These are phyloP conservation scores for Geodia barretti DNA, from an alignment of 37 sponge, comb jelly and placozoan species.

Conservation along the genomic window DNA sequence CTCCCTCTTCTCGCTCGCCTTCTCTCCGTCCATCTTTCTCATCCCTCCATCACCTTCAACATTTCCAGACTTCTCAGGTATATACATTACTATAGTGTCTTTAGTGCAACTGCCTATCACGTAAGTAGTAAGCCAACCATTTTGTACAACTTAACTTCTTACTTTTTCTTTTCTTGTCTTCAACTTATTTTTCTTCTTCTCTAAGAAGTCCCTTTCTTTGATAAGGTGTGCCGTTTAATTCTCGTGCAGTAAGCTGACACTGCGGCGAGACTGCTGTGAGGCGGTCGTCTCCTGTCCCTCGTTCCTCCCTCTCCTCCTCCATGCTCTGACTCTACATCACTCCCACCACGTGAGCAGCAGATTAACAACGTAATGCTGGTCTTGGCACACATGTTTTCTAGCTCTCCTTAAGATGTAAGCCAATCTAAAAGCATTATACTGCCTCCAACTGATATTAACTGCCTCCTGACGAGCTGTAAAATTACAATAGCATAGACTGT, in stretches of 20 bases:
- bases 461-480: neutral
- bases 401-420: too few species aligned
- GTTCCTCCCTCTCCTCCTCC: constrained; percentile 37
- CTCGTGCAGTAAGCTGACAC: constrained; percentile 70
- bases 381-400: too few species aligned
- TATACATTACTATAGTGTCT: too few species aligned
- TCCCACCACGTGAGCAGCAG: constrained; percentile 21
- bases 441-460: too few species aligned
- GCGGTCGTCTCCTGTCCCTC: constrained; percentile 25
- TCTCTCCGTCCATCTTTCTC: constrained; percentile 18
- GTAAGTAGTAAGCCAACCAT: neutral
- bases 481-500: neutral
- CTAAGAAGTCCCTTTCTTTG: too few species aligned
- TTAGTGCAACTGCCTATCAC: neutral
- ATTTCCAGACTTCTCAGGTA: constrained; percentile 71
- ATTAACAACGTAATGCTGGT: too few species aligned
- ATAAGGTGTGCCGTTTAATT: neutral
- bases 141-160: neutral
- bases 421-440: too few species aligned
- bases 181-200: neutral
- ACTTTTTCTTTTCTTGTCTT: neutral
- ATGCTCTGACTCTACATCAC: constrained; percentile 21
- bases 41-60: constrained; percentile 68
- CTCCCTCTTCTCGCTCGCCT: constrained; percentile 34
- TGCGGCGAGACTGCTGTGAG: constrained; percentile 33